Percentiles rank a stretch among this genome's conserved stretches.
Evolutionary conservation across 2,113 vertebrate genomes (phyloP).

Genomic region (Oncorhynchus gorbuscha): DNA sequence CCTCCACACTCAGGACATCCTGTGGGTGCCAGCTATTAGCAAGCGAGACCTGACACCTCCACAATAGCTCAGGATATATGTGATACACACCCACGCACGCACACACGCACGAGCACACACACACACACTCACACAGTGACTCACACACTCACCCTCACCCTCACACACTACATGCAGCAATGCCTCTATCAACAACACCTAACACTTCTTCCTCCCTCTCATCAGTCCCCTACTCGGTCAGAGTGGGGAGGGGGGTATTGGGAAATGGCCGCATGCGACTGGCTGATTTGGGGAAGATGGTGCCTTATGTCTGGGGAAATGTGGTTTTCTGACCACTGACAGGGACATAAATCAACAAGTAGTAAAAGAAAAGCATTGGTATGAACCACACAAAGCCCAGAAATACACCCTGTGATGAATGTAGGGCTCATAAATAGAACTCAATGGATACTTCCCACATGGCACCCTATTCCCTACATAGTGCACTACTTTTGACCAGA

Average conservation of each 20-base stretch:
- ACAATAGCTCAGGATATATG: too few species aligned
- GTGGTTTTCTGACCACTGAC: slow-evolving; percentile 54
- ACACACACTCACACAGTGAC: neutral
- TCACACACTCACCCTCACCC: too few species aligned
- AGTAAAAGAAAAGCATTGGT: slow-evolving; percentile 16
- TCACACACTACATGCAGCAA: neutral
- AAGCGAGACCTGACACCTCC: too few species aligned
- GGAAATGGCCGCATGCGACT: too few species aligned
- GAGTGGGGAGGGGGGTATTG: too few species aligned
- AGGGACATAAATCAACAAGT: slow-evolving; percentile 61
- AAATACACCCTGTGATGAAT: slow-evolving; percentile 68
- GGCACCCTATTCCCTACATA: neutral
- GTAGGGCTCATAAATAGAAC: slow-evolving; percentile 63
- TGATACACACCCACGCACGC: slow-evolving; percentile 1
- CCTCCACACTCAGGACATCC: neutral
- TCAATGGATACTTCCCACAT: slow-evolving; percentile 56
- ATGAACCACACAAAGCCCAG: slow-evolving; percentile 29
- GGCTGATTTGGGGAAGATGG: slow-evolving; percentile 1
- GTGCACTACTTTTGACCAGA: too few species aligned
- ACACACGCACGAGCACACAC: slow-evolving; percentile 7
- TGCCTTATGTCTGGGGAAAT: slow-evolving; percentile 56
- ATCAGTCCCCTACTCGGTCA: neutral
- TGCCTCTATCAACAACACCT: slow-evolving; percentile 13
- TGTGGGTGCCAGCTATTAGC: too few species aligned
- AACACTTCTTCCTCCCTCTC: neutral